Evolutionary conservation across 2,797 vertebrate species (phyloP), one percentile per base, ranked within the genome.

Genomic region (Anableps anableps): DNA sequence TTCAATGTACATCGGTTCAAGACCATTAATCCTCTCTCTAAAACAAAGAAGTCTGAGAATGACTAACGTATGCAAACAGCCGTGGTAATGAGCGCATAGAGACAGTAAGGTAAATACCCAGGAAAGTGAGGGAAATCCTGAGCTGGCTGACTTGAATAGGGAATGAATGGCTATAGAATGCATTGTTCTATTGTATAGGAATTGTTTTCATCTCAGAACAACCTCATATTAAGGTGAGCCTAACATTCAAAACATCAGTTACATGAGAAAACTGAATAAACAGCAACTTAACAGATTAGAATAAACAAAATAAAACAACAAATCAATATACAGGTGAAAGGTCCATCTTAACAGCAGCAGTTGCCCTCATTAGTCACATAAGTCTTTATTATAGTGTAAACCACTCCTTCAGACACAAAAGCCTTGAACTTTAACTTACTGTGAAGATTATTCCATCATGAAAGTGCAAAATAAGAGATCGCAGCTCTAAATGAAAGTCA

Each of bases 151-250:
- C 55, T 19, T 83, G 72, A 89, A 87, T 79, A 36, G 81, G 74
- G 78, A 76, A 77, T 62, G 83, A 84, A 82, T 76, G 77, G 75
- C 83, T 60, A 38, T 77, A 83, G 80, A 85, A 80, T 75, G 80
- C 84, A 88, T 92, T 85, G 91, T 89, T 90, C 82, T 79, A 87
- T 88, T 89, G 85, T 91, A 78, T 34, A 62, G 60, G 45, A 41
- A 64, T 41, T 83, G 78, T 85, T 85, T 86, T 88, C 31, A 74
- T 72, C 80, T 70, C 66, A 83, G 74, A 81, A 55, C 53, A 73
- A 83, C 71, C 58, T 53, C 13, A 80, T 51, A 72, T 36, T 68
- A 84, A 76, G 74, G 36, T 76, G 31, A 26, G 50, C 0, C 19
- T 77, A 80, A 4, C 7, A 14, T 58, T 83, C 78, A 78, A 62